Evolutionary conservation across 2,113 vertebrate genomes (phyloP).

Genomic region (Coturnix japonica): DNA sequence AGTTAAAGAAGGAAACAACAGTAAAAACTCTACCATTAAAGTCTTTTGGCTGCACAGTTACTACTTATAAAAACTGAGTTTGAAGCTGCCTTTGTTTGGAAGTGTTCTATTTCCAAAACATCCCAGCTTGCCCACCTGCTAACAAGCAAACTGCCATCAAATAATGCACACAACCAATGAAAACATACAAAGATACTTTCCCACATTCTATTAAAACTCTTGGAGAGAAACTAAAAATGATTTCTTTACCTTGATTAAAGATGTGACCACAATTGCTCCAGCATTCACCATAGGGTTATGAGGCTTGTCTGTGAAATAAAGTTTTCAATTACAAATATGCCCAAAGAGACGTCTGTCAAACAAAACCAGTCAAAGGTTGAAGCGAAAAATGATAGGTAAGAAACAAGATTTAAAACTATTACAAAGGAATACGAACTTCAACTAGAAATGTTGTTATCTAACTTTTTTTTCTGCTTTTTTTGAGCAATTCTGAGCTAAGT

Average conservation of each 20-base stretch:
- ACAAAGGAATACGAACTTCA: not conserved
- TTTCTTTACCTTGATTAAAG: slow-evolving; percentile 95
- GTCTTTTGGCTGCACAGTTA: not conserved
- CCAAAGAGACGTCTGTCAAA: not conserved
- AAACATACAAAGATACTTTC: not conserved
- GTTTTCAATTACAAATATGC: not conserved
- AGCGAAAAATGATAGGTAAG: not conserved
- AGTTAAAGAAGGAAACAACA: not conserved
- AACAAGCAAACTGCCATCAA: not conserved
- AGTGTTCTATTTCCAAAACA: not conserved
- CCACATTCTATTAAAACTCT: not conserved
- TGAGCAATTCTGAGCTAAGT: not conserved
- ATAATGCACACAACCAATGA: not conserved
- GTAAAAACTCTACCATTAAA: not conserved
- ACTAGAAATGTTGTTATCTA: not conserved
- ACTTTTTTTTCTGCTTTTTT: not conserved
- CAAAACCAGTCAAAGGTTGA: not conserved
- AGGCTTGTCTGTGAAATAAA: slow-evolving; percentile 88
- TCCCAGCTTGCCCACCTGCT: not conserved
- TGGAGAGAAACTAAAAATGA: slow-evolving; percentile 63
- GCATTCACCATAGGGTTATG: slow-evolving; percentile 99
- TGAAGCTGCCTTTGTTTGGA: not conserved
- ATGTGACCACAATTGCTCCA: slow-evolving; percentile 96
- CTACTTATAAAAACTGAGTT: not conserved
- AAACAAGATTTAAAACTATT: not conserved